These are phyloP conservation scores for Hylaeus volcanicus DNA, from an alignment of 1,140 invertebrate genomes.

Conservation along the genomic window DNA sequence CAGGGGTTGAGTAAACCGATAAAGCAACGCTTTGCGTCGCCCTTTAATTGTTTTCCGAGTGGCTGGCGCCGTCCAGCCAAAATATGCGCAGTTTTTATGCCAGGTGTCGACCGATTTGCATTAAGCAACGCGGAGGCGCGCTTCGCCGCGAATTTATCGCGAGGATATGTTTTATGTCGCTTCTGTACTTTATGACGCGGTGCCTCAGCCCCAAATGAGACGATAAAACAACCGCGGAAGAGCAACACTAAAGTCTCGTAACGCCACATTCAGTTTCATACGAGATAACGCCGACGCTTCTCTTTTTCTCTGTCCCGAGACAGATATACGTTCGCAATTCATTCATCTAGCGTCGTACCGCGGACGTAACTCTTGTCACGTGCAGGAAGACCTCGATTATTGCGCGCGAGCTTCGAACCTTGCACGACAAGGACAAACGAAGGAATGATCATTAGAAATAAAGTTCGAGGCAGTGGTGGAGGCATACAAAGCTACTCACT, in stretches of 20 bases:
- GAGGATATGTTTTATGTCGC: conserved; percentile 59
- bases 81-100: conserved; percentile 33
- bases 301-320: conserved; percentile 16
- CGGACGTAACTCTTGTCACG: conserved; percentile 11
- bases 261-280: conserved; percentile 47
- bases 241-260: conserved; percentile 12
- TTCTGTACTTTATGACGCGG: conserved; percentile 43
- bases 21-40: neutral
- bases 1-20: neutral
- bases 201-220: conserved; percentile 27
- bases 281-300: conserved; percentile 25
- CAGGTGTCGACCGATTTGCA: conserved; percentile 56
- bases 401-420: too few species aligned
- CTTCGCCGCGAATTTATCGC: conserved; percentile 55
- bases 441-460: too few species aligned
- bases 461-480: too few species aligned
- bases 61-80: neutral
- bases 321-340: conserved; percentile 33
- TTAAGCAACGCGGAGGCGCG: conserved; percentile 48
- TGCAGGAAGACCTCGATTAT: too few species aligned
- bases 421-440: too few species aligned
- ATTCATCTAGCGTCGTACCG: conserved; percentile 30
- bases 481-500: too few species aligned
- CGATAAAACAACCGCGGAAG: conserved; percentile 52
- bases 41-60: conserved; percentile 4